These are phyloP conservation scores for Sycobia sp. DNA, from an alignment of 1,140 invertebrate genomes.

Conservation along the genomic window DNA sequence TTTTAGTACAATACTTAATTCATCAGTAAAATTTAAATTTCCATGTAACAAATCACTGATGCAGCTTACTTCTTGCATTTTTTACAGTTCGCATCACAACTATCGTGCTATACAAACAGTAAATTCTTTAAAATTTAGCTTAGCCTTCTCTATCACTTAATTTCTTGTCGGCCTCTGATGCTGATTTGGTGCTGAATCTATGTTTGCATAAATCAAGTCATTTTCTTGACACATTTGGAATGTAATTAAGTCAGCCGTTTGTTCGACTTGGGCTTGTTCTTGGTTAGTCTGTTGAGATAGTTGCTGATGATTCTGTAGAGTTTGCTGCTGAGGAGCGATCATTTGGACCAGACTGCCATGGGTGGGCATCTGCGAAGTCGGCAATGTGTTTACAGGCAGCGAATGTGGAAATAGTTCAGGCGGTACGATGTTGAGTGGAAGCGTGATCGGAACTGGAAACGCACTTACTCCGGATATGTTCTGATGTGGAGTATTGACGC, in stretches of 20 bases:
- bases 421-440: conserved; percentile 52
- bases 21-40: too few relatives aligned
- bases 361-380: conserved; percentile 32
- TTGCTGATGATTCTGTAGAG: conserved; percentile 35
- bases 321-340: conserved; percentile 41
- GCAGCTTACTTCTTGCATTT: too few relatives aligned
- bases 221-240: conserved; percentile 53
- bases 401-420: conserved; percentile 52
- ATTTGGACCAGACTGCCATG: conserved; percentile 46
- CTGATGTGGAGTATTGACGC: conserved; percentile 40
- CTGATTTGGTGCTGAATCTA: conserved; percentile 43
- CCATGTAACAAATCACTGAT: too few relatives aligned
- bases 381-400: conserved; percentile 39
- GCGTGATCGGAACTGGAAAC: conserved; percentile 49
- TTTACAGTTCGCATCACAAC: too few relatives aligned
- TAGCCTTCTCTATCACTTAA: too few relatives aligned
- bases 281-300: conserved; percentile 36
- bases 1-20: too few relatives aligned
- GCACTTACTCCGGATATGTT: conserved; percentile 47
- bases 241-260: conserved; percentile 44
- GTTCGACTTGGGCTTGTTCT: conserved; percentile 42
- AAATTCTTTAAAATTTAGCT: too few relatives aligned
- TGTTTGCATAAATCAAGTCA: conserved; percentile 51
- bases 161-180: conserved; percentile 43
- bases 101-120: too few relatives aligned